Evolutionary conservation across 1,140 invertebrate species (phyloP), one percentile per base, ranked within the genome.

Genomic region (Aphelinus certus): DNA sequence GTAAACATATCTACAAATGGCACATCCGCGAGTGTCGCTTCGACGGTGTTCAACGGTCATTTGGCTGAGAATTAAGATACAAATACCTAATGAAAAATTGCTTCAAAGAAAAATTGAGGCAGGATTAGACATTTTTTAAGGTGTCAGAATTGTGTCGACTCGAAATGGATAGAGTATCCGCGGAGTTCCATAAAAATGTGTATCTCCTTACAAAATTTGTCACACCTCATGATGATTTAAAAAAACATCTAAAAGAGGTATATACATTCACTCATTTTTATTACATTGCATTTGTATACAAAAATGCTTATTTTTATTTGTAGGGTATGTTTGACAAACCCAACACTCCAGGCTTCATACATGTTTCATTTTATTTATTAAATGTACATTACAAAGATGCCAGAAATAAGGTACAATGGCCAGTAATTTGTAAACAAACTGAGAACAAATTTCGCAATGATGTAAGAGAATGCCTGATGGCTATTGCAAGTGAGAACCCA

Each of bases 321-420:
- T 75, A 88, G 84, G 85, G 85, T 73, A 89, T 89, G 88, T 90
- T 90, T 60, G 80, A 89, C 2, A 89, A 88, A 73, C 87, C 89
- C 3, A 90, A 90, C 63, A 87, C 85, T 57, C 45, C 81, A 1
- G 88, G 88, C 26, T 90, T 90, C 55, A 83, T 89, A 46, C 84
- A 89, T 3, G 83, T 89, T 7, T 88, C 89, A 58, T 81, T 88
- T 56, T 90, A 87, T 80, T 75, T 90, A 6, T 83, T 89, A 68
- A 85, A 79, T 1, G 78, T 89, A 63, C 81, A 87, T 42, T 87
- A 90, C 76, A 78, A 84, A 1, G 83, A 81, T 0, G 84, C 85
- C 67, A 86, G 85, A 74, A 87, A 83, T 2, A 76, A 83, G 3
- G 79, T 89, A 51, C 85, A 88, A 57, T 90, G 89, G 89, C 89